Evolutionary conservation across 2,113 vertebrate genomes (phyloP), one percentile per base, ranked within the genome.

Genomic region (Nanorana parkeri): DNA sequence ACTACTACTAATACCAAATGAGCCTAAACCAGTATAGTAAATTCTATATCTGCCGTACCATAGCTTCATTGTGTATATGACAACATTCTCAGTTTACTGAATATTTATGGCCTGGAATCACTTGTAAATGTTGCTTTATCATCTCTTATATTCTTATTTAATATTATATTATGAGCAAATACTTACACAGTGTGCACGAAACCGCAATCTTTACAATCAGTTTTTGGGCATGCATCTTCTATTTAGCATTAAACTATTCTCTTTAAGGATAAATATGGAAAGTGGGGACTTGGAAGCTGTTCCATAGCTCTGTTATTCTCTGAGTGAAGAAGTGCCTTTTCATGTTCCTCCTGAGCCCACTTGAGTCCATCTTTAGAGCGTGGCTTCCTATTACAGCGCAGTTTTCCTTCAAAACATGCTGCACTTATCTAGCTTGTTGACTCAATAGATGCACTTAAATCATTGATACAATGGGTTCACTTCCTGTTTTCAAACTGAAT

Each of bases 301-400:
- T 74, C 52, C 71, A 58, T 60, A 60, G 55, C 54, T 60, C 71
- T 21, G 32, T 74, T 36, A 60, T 36, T 74, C 54, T 56, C 58
- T 55, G 20, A 3, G 55, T 36, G 20, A 36, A 74, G 71, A 60
- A 74, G 71, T 74, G 71, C 54, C 55, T 58, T 74, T 74, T 60
- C 54, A 74, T 74, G 71, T 74, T 58, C 55, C 55, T 74, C 71
- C 71, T 74, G 71, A 58, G 71, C 54, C 71, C 71, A 73, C 54
- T 58, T 74, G 10, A 72, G 68, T 52, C 68, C 51, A 24, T 72
- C 68, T 54, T 72, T 72, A 72, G 21, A 54, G 47, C 17, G 29
- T 47, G 68, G 54, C 47, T 72, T 72, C 47, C 28, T 74, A 56
- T 74, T 60, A 58, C 52, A 32, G 71, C 54, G n/a, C 11, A 5